A percentile compares a stretch with the other conserved stretches of the same genome.
Evolutionary conservation across 2,113 vertebrate genomes (phyloP).

Genomic region (Corythoichthys intestinalis): DNA sequence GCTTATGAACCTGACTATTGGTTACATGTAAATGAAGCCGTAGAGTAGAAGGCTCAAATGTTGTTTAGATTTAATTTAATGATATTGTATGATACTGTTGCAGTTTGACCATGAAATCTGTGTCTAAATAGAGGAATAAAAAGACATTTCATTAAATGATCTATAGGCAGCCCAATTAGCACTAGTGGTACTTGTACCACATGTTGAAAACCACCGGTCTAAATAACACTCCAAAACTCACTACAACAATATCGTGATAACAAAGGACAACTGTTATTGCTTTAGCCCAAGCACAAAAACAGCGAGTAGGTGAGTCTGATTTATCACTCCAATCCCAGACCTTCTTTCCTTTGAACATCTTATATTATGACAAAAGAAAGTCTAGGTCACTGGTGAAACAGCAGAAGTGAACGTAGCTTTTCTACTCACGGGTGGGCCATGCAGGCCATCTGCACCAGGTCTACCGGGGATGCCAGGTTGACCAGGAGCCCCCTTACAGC

Average conservation of each 20-base stretch:
- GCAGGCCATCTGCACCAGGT: slow-evolving; percentile 36
- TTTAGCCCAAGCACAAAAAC: neutral
- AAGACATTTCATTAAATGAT: no score
- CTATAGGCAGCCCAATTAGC: no score
- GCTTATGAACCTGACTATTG: no score
- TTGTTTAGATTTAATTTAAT: no score
- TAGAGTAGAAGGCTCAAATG: no score
- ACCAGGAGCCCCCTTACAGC: slow-evolving; percentile 74
- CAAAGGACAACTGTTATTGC: neutral
- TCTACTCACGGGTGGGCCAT: slow-evolving; percentile 60
- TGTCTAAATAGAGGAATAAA: no score
- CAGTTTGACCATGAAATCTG: no score
- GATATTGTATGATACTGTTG: no score
- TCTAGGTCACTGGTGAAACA: neutral
- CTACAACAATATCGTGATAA: neutral
- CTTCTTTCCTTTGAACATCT: no score
- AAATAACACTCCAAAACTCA: neutral
- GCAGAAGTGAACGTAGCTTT: neutral
- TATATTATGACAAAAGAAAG: neutral
- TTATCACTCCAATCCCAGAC: no score
- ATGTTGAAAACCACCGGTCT: neutral
- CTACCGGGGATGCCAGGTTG: slow-evolving; percentile 56
- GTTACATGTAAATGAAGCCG: no score
- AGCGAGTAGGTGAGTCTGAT: neutral
- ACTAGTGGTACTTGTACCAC: no score